Base-by-base conservation (phyloP, 2,888 invertebrate species). In the Cotesia congregata region DNA sequence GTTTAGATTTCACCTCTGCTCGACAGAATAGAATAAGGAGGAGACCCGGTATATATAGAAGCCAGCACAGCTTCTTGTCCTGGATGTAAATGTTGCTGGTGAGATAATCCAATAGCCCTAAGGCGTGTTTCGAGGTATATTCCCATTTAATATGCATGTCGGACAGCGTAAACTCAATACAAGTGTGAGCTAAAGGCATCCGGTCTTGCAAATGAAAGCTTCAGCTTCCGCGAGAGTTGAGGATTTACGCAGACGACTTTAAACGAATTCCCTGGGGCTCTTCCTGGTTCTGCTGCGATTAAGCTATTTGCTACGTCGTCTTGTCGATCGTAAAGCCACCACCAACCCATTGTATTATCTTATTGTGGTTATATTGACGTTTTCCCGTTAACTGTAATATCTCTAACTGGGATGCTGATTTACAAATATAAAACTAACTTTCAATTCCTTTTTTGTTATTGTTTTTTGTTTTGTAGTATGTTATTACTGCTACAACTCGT, bases 201-300 rank as follows among this genome's bases (percentile, higher is more conserved):
- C 61, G 60, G 17, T n/a, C 61, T 39, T 62, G 12, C n/a, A 62
- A 50, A 50, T 50, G 50, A 50, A 50, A 50, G 50, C 50, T 50
- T 2, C 50, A 50, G 17, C 39, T 62, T 40, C 72, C 39, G 61
- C 60, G 62, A 40, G 40, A 30, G 30, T 30, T 30, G 3, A 72
- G 72, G 72, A 72, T 72, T 72, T 72, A 72, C 62, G 50, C 64
- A 72, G 72, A 72, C 72, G 72, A 72, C 64, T 64, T 64, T 20
- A 6, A 59, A 71, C 62, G 17, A 72, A 64, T 17, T 64, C 64
- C 72, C 20, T 72, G 39, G 64, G 72, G 72, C 64, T 64, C 72
- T 72, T 72, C 72, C 72, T 64, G 72, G 65, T 65, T 64, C 40
- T 62, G 38, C 20, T 30, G 41, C 72, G 39, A 39, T 72, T 39